Conservation (phyloP, 2,888 invertebrate species). For the Prenolepis imparis region DNA sequence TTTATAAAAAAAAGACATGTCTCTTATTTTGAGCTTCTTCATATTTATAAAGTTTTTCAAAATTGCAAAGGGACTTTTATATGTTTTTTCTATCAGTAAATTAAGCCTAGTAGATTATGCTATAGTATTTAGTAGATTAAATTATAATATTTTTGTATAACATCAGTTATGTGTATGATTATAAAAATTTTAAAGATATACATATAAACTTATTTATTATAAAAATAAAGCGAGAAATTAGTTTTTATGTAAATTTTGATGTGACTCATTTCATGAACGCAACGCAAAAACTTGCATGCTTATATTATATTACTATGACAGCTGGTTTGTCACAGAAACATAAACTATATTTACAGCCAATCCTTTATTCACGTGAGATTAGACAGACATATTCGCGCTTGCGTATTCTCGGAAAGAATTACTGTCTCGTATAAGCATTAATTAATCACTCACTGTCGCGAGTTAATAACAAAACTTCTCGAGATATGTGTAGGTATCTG, state of each 20-base stretch:
- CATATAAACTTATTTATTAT: slow-evolving; percentile 6
- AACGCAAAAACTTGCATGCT: not conserved
- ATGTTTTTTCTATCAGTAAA: not conserved
- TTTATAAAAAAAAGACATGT: not conserved
- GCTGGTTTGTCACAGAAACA: slow-evolving; percentile 13
- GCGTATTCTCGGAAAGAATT: slow-evolving; percentile 13
- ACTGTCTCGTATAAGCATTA: not conserved
- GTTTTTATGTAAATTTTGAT: slow-evolving; percentile 14
- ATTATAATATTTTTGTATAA: not conserved
- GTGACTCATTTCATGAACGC: slow-evolving; percentile 27
- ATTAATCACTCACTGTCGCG: slow-evolving; percentile 65
- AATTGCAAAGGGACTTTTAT: not conserved
- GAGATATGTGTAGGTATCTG: slow-evolving; percentile 6
- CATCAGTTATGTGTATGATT: not conserved
- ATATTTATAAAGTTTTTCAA: not conserved
- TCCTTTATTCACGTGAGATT: slow-evolving; percentile 12
- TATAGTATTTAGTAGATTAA: too few relatives aligned
- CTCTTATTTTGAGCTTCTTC: not conserved
- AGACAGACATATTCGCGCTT: not conserved
- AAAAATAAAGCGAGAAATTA: slow-evolving; percentile 15
- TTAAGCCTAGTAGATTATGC: too few relatives aligned
- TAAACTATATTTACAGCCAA: slow-evolving; percentile 1
- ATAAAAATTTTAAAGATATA: too few relatives aligned
- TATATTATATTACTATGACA: not conserved
- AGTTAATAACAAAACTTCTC: slow-evolving; percentile 11